Evolutionary conservation across 1,140 invertebrate species (phyloP).

Genomic region (Maconellicoccus hirsutus): DNA sequence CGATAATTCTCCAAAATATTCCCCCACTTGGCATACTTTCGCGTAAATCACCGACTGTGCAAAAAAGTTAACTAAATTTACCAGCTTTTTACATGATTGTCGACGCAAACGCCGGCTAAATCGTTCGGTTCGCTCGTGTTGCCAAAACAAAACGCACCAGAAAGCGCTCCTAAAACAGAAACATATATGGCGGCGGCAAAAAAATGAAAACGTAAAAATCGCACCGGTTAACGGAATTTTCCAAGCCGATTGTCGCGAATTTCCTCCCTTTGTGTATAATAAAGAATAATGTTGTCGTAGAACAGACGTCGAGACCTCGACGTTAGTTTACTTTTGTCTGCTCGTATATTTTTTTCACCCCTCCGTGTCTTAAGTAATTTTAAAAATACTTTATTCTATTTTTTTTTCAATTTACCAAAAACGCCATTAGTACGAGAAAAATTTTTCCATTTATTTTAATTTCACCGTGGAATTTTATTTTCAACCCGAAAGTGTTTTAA

Average conservation of each 20-base stretch:
- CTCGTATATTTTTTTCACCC: background rate
- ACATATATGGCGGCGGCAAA: no score
- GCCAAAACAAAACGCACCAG: no score
- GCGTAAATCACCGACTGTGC: no score
- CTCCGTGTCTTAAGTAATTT: background rate
- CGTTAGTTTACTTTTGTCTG: constrained; percentile 3
- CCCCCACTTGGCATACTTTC: no score
- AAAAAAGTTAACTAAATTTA: no score
- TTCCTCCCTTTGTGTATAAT: background rate
- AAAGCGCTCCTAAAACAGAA: no score
- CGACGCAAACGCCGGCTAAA: no score
- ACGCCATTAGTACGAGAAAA: constrained; percentile 1
- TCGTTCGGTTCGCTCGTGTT: no score
- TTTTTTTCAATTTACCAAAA: background rate
- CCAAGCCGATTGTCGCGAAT: background rate
- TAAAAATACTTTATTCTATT: background rate
- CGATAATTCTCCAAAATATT: no score
- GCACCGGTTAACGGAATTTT: background rate
- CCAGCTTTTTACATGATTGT: no score
- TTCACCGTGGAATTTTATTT: background rate
- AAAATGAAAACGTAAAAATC: background rate
- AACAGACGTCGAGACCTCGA: background rate
- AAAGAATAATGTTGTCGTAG: constrained; percentile 9
- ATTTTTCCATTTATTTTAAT: background rate
- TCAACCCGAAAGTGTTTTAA: background rate